phyloP scores from a whole-genome alignment of 2,113 vertebrate genomes.

The Xyrauchen texanus region DNA sequence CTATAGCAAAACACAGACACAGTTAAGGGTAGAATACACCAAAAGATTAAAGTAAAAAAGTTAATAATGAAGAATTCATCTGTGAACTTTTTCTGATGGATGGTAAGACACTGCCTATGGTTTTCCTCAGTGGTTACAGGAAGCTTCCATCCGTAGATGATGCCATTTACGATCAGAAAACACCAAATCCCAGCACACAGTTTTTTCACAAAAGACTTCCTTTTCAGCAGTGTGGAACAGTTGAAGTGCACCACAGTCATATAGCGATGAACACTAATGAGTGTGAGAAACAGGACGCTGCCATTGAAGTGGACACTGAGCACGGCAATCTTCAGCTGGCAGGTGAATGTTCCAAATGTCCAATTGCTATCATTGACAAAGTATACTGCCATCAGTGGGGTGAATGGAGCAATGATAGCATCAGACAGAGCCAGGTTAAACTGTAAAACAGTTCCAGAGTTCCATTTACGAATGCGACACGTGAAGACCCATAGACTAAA shows the following conservation, averaged over 20 bases:
- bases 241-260: conserved; percentile 64
- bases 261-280: conserved; percentile 75
- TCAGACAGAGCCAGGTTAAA: conserved; percentile 75
- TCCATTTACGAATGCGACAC: conserved; percentile 67
- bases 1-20: conserved; percentile 63
- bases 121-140: conserved; percentile 55
- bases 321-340: conserved; percentile 66
- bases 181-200: conserved; percentile 67
- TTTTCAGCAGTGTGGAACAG: conserved; percentile 63
- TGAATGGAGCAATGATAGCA: conserved; percentile 61
- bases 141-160: conserved; percentile 61
- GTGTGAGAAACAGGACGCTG: conserved; percentile 71
- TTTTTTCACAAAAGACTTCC: conserved; percentile 64
- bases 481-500: conserved; percentile 74
- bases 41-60: conserved; percentile 53
- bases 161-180: conserved; percentile 58
- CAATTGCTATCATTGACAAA: conserved; percentile 63
- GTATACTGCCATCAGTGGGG: conserved; percentile 66
- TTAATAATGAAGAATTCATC: conserved; percentile 64
- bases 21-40: conserved; percentile 68
- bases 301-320: conserved; percentile 69
- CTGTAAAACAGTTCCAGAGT: conserved; percentile 68
- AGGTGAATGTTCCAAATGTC: conserved; percentile 68
- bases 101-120: conserved; percentile 65
- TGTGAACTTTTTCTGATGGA: conserved; percentile 61